Evolutionary conservation across 2,797 vertebrate species (phyloP).

Genomic region (Myotis pilosus): DNA sequence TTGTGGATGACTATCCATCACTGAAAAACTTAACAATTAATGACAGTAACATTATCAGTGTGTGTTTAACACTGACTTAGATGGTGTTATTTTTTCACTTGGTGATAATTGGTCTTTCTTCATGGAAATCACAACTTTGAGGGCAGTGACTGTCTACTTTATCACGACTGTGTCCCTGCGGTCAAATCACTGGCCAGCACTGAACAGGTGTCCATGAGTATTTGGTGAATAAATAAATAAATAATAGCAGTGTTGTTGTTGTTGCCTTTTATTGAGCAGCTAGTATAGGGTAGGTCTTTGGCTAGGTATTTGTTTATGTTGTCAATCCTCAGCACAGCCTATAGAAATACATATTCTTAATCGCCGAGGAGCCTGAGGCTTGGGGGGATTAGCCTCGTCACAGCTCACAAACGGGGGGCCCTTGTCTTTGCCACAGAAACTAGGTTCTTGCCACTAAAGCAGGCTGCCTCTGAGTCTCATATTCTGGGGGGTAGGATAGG

Average conservation of each 20-base stretch:
- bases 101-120: neutral
- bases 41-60: neutral
- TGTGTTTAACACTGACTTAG: neutral
- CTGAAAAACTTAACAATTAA: neutral
- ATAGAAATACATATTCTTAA: neutral
- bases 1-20: neutral
- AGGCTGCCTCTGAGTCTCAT: neutral
- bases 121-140: neutral
- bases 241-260: neutral
- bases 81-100: neutral
- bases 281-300: neutral
- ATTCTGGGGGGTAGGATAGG: neutral
- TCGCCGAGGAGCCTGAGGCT: neutral
- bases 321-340: neutral
- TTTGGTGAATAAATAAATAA: neutral
- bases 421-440: neutral
- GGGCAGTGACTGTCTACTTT: neutral
- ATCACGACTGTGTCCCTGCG: neutral
- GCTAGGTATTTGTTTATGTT: neutral
- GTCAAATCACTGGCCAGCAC: neutral
- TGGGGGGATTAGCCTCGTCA: neutral
- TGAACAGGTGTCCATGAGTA: neutral
- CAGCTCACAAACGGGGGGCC: neutral
- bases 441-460: neutral
- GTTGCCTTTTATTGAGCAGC: neutral